Conservation (phyloP, 2,113 vertebrate genomes). For the Arizona elegans region DNA sequence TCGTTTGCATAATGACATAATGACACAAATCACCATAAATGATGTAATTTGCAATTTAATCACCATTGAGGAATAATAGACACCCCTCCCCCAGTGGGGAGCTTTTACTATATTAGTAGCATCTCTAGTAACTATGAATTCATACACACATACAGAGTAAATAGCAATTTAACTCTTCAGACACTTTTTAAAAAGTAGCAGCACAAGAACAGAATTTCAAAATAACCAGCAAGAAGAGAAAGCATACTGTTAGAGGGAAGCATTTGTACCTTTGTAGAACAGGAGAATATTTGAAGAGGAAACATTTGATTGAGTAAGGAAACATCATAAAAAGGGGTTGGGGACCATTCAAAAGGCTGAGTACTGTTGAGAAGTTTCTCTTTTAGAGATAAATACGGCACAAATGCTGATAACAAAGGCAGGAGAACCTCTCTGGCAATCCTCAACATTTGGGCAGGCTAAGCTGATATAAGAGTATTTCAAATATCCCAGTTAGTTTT, state of each 20-base stretch:
- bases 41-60: neutral
- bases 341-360: neutral
- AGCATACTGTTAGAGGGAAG: neutral
- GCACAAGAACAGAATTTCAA: neutral
- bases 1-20: neutral
- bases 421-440: neutral
- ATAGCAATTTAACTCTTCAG: neutral
- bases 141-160: neutral
- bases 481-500: neutral
- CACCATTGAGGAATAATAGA: neutral
- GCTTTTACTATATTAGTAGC: neutral
- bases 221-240: neutral
- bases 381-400: neutral
- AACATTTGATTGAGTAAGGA: neutral
- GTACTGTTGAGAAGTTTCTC: neutral
- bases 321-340: neutral
- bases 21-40: neutral
- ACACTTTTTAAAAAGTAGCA: neutral
- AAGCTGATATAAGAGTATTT: neutral
- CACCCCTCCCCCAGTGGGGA: neutral
- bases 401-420: neutral
- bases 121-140: neutral
- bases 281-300: neutral
- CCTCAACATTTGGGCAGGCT: neutral
- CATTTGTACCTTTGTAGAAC: neutral